Conservation (phyloP, 2,113 vertebrate species). For the Grantiella picta region DNA sequence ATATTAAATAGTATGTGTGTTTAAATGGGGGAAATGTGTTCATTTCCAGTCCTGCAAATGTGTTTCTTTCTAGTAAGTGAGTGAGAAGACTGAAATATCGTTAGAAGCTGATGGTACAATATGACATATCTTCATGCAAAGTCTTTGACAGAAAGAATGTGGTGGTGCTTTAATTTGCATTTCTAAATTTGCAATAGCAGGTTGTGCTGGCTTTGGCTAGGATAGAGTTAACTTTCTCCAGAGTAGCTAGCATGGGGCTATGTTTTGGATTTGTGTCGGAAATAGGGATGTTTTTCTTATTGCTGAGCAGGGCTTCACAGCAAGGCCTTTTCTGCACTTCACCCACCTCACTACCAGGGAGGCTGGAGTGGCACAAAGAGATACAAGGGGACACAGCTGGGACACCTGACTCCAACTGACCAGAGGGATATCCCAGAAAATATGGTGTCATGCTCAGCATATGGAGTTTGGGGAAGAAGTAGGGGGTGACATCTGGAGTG, state of each 20-base stretch:
- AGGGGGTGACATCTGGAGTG: rapidly evolving
- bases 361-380: neutral
- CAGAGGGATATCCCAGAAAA: neutral
- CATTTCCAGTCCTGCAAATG: neutral
- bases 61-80: constrained; percentile 13
- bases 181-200: constrained; percentile 15
- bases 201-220: neutral
- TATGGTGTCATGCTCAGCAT: neutral
- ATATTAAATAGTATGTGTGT: constrained; percentile 18
- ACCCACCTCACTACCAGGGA: neutral
- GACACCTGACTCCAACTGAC: neutral
- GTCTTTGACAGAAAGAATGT: neutral
- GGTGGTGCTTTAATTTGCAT: neutral
- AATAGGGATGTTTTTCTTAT: neutral
- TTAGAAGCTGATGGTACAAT: neutral
- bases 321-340: neutral
- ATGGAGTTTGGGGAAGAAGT: neutral
- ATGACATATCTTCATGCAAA: neutral
- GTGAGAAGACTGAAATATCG: constrained; percentile 3
- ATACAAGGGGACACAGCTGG: neutral
- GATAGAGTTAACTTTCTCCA: neutral
- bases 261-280: neutral
- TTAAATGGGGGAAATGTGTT: neutral
- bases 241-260: neutral
- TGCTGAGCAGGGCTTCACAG: neutral